Base-by-base conservation (phyloP, 1,140 invertebrate species). In the Spodoptera litura region DNA sequence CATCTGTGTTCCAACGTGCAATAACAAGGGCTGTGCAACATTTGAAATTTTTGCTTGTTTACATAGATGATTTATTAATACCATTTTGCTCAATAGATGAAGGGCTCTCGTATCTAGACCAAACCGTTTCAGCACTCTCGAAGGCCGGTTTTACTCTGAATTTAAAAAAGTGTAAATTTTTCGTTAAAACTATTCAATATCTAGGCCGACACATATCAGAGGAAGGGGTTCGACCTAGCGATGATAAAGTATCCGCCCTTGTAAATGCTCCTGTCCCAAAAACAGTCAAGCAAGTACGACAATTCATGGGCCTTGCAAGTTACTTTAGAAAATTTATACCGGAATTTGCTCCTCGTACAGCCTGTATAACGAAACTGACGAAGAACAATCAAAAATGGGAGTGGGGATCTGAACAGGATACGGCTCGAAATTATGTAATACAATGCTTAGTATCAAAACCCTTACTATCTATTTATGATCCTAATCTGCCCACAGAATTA, bases 311-410 rank as follows among this genome's bases (percentile, higher is more conserved):
- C n/a, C n/a, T n/a, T n/a, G n/a, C n/a, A n/a, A n/a, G 31, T 64
- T 64, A 64, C 10, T 64, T 64, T 15, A n/a, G 61, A 35, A 62
- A 62, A 35, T 62, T 62, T 11, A 44, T 64, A 10, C 61, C 61
- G 31, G 61, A 64, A 20, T 64, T 64, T 44, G 61, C 61, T n/a
- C 15, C 35, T 15, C 31, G 15, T n/a, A 64, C 61, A 44, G 5
- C 3, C 12, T 15, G 13, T 8, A 64, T 64, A n/a, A 64, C 61
- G 2, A 64, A 64, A 20, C 44, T 44, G 15, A 64, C 61, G 9
- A 64, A 44, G 44, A 44, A 2, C 15, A 49, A 64, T 15, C 6
- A 27, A 59, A 59, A 59, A 31, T 59, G 25, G 56, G 8, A 59
- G 0, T 59, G 56, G 56, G 56, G 56, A 6, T 11, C 25, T 12